phyloP scores from a whole-genome alignment of 2,797 vertebrate species.

The Ceryle rudis region DNA sequence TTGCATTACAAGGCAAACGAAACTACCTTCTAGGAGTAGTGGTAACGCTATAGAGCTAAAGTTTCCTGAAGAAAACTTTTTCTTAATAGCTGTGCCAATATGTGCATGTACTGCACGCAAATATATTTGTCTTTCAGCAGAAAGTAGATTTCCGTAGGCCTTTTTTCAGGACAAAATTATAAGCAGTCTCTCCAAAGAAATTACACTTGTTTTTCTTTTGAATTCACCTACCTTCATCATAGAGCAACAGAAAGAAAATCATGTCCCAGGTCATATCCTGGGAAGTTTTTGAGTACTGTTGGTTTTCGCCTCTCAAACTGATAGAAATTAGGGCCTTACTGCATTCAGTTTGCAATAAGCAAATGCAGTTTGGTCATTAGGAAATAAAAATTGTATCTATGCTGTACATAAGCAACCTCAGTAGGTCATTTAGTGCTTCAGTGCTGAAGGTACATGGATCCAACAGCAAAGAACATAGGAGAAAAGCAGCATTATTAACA shows the following conservation, averaged over 20 bases:
- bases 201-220: neutral
- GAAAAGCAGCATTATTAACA: neutral
- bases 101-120: neutral
- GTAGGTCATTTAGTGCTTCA: neutral
- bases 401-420: neutral
- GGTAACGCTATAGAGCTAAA: neutral
- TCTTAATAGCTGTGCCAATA: neutral
- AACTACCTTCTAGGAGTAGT: neutral
- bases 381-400: neutral
- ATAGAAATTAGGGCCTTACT: neutral
- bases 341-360: neutral
- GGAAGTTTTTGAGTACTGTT: neutral
- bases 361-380: neutral
- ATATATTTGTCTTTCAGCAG: neutral
- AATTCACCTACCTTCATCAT: neutral
- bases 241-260: neutral
- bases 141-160: neutral
- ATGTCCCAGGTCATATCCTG: neutral
- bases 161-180: neutral
- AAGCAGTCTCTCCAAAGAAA: neutral
- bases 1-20: neutral
- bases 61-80: neutral
- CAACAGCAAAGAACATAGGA: neutral
- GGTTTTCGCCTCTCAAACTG: neutral
- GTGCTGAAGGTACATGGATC: neutral